Conservation (phyloP, 2,113 vertebrate genomes). For the Mus pahari region DNA sequence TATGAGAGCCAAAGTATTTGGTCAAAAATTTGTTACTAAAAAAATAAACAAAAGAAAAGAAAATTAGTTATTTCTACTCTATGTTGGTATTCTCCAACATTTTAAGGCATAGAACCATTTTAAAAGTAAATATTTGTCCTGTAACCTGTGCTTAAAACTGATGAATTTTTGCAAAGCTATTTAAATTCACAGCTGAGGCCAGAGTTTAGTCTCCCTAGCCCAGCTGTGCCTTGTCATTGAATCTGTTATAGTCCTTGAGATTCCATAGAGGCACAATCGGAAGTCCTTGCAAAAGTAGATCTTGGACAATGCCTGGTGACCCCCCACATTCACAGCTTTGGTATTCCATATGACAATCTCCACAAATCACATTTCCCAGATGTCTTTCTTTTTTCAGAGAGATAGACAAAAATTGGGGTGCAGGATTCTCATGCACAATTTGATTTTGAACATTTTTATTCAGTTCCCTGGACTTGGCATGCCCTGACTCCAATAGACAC, state of each 20-base stretch:
- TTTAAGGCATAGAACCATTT: slow-evolving; percentile 41
- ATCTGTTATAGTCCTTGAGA: not conserved
- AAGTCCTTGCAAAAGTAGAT: not conserved
- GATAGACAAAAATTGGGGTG: not conserved
- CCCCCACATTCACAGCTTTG: not conserved
- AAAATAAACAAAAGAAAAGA: not conserved
- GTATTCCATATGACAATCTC: not conserved
- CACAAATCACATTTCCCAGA: not conserved
- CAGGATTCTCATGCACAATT: too few species aligned
- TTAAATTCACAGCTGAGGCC: not conserved
- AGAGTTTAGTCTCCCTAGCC: not conserved
- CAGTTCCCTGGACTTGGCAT: not conserved
- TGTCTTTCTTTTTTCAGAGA: not conserved
- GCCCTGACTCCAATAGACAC: fast-evolving
- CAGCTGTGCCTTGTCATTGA: not conserved
- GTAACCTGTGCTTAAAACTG: not conserved
- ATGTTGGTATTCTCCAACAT: slow-evolving; percentile 16
- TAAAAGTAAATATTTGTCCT: slow-evolving; percentile 39
- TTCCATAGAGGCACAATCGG: not conserved
- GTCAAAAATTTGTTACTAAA: slow-evolving; percentile 67
- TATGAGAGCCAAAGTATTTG: slow-evolving; percentile 22
- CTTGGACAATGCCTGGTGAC: not conserved
- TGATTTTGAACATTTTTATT: not conserved
- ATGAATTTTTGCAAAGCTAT: not conserved
- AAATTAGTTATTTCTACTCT: slow-evolving; percentile 67